Evolutionary conservation across 2,113 vertebrate species (phyloP).

Genomic region (Neolamprologus sp.): DNA sequence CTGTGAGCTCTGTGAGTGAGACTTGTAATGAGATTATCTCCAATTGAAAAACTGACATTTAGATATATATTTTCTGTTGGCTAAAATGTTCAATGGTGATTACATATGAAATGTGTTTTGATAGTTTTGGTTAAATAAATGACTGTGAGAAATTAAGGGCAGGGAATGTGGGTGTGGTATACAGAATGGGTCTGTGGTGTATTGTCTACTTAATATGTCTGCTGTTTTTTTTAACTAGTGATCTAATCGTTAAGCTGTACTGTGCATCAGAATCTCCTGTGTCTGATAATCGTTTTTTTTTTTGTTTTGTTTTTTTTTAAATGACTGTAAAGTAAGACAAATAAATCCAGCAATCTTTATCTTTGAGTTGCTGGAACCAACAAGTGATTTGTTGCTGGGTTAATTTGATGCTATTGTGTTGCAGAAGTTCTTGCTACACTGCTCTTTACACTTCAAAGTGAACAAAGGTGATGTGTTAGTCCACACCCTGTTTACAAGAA

Average conservation of each 20-base stretch:
- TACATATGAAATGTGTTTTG: background rate
- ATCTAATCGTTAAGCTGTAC: background rate
- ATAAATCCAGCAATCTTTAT: background rate
- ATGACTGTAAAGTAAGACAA: background rate
- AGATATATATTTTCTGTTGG: background rate
- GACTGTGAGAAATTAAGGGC: too few species aligned
- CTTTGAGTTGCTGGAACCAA: background rate
- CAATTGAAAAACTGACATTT: background rate
- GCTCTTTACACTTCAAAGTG: background rate
- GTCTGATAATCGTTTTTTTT: rapidly evolving
- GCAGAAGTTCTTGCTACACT: background rate
- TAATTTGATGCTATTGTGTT: background rate
- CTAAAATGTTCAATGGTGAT: background rate
- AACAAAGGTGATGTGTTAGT: background rate
- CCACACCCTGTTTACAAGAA: background rate
- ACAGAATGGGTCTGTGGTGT: background rate
- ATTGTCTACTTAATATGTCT: background rate
- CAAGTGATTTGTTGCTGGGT: background rate
- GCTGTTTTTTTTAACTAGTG: background rate
- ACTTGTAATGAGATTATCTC: background rate
- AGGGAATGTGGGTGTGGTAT: background rate
- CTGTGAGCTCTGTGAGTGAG: background rate
- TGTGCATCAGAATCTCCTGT: background rate
- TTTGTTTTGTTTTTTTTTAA: background rate
- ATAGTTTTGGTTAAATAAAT: background rate